Evolutionary conservation across 53 echinoderm and acorn worm genomes (phyloP).

Genomic region (Echinometra lucunter): DNA sequence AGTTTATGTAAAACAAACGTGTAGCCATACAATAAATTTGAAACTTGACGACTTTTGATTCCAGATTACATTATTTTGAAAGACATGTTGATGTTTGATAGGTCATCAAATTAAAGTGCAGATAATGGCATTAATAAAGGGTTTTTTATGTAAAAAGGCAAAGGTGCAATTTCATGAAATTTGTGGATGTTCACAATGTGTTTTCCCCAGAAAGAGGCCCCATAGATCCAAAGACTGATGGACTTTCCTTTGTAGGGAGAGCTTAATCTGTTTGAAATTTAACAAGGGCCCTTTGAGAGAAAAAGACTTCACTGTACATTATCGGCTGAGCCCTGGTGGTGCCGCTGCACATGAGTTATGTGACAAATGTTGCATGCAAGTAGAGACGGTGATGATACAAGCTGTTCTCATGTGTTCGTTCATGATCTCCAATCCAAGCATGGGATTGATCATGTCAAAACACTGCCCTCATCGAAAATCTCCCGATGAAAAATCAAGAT

Average conservation of each 20-base stretch:
- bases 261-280: too few species aligned
- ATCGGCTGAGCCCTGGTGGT: neutral
- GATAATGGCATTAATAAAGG: too few species aligned
- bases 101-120: too few species aligned
- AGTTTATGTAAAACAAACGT: too few species aligned
- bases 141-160: too few species aligned
- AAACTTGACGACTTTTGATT: too few species aligned
- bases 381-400: neutral
- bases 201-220: neutral
- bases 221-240: neutral
- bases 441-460: slow-evolving; percentile 2
- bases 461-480: neutral
- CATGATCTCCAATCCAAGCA: neutral
- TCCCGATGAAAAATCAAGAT: neutral
- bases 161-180: too few species aligned
- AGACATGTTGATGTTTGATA: too few species aligned
- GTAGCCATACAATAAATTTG: too few species aligned
- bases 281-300: neutral
- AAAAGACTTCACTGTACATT: neutral
- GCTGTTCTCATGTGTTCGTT: neutral
- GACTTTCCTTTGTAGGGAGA: too few species aligned
- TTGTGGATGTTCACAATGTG: too few species aligned
- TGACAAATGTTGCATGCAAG: neutral
- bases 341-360: neutral
- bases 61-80: too few species aligned